These are phyloP conservation scores for Barnardius zonarius DNA, from an alignment of 2,113 vertebrate species.

Conservation along the genomic window DNA sequence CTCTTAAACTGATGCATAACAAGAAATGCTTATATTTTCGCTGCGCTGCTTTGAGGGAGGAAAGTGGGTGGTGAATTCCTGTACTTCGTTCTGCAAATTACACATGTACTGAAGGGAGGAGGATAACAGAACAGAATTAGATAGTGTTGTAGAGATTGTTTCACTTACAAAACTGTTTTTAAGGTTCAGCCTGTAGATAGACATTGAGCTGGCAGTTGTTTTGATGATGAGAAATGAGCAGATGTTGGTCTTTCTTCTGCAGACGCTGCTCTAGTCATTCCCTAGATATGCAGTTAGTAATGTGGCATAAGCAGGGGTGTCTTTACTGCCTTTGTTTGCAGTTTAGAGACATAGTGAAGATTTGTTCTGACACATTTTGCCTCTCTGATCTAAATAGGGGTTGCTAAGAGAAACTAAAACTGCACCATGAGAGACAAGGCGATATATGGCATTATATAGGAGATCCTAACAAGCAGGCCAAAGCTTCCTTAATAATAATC, in stretches of 20 bases:
- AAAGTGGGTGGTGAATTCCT: slow-evolving; percentile 28
- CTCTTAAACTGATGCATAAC: neutral
- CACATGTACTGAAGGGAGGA: neutral
- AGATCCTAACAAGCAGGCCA: neutral
- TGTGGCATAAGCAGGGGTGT: neutral
- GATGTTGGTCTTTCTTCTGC: neutral
- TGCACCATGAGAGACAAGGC: neutral
- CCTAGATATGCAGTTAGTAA: neutral
- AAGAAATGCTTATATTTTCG: neutral
- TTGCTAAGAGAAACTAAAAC: neutral
- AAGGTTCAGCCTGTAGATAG: neutral
- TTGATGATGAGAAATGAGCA: neutral
- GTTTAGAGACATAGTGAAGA: neutral
- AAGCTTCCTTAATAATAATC: neutral
- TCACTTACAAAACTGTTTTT: neutral
- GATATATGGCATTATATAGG: neutral
- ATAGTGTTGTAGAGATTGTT: neutral
- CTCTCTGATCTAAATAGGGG: neutral
- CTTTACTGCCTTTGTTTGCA: neutral
- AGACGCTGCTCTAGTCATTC: neutral
- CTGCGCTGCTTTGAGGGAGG: neutral
- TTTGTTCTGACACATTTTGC: neutral
- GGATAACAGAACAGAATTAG: slow-evolving; percentile 19
- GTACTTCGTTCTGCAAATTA: slow-evolving; percentile 17
- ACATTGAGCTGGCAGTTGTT: neutral